Evolutionary conservation across 2,797 vertebrate genomes (phyloP).

Genomic region (Chiloscyllium punctatum): DNA sequence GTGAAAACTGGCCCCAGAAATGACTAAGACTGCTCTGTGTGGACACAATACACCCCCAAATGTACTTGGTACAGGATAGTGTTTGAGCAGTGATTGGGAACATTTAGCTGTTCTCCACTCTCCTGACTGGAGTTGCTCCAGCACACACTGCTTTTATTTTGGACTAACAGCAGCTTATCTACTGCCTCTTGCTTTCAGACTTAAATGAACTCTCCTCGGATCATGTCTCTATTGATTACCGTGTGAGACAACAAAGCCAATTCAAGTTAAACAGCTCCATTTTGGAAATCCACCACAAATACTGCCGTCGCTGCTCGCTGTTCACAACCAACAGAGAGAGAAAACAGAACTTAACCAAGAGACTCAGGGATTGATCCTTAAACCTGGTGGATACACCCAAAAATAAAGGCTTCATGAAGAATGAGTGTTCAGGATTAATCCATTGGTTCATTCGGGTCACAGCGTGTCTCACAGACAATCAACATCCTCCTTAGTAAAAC

Average conservation of each 20-base stretch:
- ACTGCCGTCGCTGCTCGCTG: background rate
- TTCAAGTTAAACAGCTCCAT: background rate
- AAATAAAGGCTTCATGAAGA: background rate
- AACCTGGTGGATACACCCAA: background rate
- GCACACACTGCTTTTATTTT: no score
- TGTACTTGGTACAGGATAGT: background rate
- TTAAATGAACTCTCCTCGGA: background rate
- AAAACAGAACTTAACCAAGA: background rate
- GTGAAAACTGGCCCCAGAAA: background rate
- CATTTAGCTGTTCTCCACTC: no score
- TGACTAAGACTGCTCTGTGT: background rate
- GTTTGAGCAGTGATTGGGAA: no score
- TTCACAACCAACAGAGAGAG: background rate
- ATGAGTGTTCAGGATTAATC: background rate
- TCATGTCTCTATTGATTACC: background rate
- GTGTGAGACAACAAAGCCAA: no score
- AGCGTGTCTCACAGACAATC: background rate
- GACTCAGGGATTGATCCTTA: background rate
- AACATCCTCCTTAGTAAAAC: background rate
- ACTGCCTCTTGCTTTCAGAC: no score
- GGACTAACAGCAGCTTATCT: no score
- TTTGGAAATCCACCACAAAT: background rate
- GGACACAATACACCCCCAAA: background rate
- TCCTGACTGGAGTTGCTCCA: no score
- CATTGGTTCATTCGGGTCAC: background rate